A percentile compares a stretch with the other conserved stretches of the same genome.
phyloP scores from a whole-genome alignment of 2,113 vertebrate species.

The Sylvietta virens region DNA sequence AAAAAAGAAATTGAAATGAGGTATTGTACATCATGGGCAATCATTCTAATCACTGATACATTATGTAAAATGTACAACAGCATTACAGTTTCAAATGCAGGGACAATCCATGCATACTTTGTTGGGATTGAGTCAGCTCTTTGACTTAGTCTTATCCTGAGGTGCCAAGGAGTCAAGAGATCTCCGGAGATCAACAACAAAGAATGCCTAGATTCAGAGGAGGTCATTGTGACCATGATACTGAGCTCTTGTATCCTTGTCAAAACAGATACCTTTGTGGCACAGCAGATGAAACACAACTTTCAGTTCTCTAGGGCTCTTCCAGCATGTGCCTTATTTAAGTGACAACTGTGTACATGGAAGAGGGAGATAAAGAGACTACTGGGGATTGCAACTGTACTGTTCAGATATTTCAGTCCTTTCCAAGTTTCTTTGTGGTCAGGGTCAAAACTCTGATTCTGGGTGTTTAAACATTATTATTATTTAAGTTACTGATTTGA shows the following conservation, averaged over 20 bases:
- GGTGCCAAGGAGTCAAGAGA: background rate
- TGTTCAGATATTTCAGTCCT: background rate
- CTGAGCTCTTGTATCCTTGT: background rate
- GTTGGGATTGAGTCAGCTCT: background rate
- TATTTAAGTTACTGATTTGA: background rate
- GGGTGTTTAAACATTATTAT: background rate
- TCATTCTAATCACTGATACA: background rate
- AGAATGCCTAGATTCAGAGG: background rate
- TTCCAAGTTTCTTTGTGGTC: background rate
- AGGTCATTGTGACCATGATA: background rate
- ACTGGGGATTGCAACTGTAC: background rate
- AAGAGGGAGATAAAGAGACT: background rate
- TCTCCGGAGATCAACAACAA: background rate
- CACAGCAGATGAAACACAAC: background rate
- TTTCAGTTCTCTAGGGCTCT: background rate
- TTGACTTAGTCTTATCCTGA: background rate
- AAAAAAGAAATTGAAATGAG: background rate
- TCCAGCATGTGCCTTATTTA: background rate
- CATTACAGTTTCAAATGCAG: background rate
- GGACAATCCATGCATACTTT: background rate
- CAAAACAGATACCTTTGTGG: background rate
- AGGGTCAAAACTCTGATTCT: background rate
- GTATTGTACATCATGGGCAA: background rate
- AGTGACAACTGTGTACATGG: background rate
- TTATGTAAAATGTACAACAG: background rate